phyloP scores from a whole-genome alignment of 2,113 vertebrate species.

The Tetrax tetrax region DNA sequence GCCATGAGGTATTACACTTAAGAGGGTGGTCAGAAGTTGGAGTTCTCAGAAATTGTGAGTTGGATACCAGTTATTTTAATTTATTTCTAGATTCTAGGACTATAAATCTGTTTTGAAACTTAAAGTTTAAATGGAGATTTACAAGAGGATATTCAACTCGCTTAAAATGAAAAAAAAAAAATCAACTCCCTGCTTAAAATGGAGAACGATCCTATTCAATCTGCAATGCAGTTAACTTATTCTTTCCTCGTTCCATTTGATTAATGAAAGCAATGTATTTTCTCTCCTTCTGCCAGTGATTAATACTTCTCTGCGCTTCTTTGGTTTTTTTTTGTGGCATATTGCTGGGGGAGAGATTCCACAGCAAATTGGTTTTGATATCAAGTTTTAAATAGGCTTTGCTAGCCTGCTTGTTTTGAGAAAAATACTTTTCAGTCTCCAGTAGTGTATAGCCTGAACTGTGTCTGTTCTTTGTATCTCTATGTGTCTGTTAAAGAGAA shows the following conservation, averaged over 20 bases:
- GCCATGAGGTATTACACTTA: neutral
- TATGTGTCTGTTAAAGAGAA: neutral
- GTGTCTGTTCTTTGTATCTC: neutral
- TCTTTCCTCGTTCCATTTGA: slow-evolving; percentile 21
- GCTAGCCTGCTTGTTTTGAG: neutral
- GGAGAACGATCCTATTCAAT: neutral
- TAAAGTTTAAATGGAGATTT: neutral
- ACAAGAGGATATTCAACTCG: neutral
- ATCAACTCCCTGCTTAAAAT: neutral
- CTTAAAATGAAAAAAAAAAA: neutral
- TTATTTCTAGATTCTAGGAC: neutral
- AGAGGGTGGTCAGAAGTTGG: neutral
- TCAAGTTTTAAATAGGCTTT: neutral
- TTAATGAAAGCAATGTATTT: slow-evolving; percentile 38
- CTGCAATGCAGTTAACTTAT: neutral
- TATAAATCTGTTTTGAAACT: slow-evolving; percentile 6
- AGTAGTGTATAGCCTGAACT: neutral
- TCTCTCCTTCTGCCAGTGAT: slow-evolving; percentile 19
- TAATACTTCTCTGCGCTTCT: neutral
- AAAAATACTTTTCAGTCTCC: neutral
- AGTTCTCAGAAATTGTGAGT: slow-evolving; percentile 19
- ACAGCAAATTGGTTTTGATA: neutral
- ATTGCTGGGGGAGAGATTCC: neutral
- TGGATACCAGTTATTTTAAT: neutral
- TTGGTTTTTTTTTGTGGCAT: slow-evolving; percentile 6